Evolutionary conservation across 1,140 invertebrate species (phyloP), one percentile per base, ranked within the genome.

Genomic region (Lysiphlebus fabarum): DNA sequence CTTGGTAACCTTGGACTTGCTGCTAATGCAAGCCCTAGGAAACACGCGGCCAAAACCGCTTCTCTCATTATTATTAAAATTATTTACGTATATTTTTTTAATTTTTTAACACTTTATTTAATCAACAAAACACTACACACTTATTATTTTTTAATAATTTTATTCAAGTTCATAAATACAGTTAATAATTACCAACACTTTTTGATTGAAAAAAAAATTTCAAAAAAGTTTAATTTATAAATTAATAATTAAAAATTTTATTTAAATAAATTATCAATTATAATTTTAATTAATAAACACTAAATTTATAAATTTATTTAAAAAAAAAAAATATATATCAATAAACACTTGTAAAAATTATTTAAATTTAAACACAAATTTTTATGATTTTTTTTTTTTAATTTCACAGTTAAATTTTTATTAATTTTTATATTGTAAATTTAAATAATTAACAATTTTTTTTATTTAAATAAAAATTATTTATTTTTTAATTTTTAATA

Each of bases 1-100:
- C 75, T 70, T 12, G 75, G 75, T 47, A 77, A 57, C 58, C 75
- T 70, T 33, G 75, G 72, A 71, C 75, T 77, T 56, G 74, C 75
- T 44, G 73, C 73, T 26, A 73, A 53, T 54, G 68, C 74, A 47
- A 76, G 65, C 61, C 75, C 70, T 64, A 77, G 59, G 53, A 76
- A 55, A 63, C 73, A 77, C 67, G 68, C 69, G 70, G 72, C 63
- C 42, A 77, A 50, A 54, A 75, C 68, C 66, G 69, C 67, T 62
- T 67, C 67, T 66, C 67, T 74, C 75, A 77, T 77, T 51, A 56
- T 75, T 6, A 43, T 37, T 48, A 44, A 14, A 48, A 26, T 26
- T n/a, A n/a, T n/a, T n/a, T n/a, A n/a, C n/a, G n/a, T n/a, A n/a
- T n/a, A n/a, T n/a, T n/a, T n/a, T n/a, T n/a, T n/a, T 26, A 10